These are phyloP conservation scores for Mionectes olivaceus DNA, from an alignment of 2,797 vertebrate species.

Conservation along the genomic window DNA sequence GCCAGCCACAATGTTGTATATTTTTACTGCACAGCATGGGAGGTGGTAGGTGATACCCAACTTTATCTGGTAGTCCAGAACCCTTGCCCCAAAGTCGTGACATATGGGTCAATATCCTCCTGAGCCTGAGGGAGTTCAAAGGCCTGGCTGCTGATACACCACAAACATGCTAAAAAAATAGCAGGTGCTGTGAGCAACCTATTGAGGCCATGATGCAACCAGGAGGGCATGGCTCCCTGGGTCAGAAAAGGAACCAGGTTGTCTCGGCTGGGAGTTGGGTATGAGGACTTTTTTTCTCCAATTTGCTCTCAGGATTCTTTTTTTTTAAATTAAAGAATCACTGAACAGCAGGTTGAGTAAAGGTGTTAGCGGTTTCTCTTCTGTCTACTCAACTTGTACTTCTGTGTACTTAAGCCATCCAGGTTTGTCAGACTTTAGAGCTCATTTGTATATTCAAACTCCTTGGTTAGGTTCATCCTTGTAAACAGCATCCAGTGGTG, in stretches of 20 bases:
- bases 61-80: not conserved
- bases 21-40: not conserved
- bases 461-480: not conserved
- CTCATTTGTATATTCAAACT: not conserved
- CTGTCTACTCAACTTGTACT: not conserved
- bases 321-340: not conserved
- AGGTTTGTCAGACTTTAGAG: not conserved
- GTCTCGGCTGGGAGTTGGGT: not conserved
- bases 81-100: not conserved
- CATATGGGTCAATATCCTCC: not conserved
- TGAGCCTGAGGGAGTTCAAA: not conserved
- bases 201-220: not conserved
- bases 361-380: not conserved
- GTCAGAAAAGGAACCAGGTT: not conserved
- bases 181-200: not conserved
- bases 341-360: not conserved
- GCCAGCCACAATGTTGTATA: not conserved
- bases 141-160: not conserved
- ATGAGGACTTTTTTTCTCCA: not conserved
- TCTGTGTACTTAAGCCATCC: not conserved
- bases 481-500: not conserved
- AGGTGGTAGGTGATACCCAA: not conserved
- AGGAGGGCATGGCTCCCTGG: not conserved
- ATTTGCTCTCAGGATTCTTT: not conserved
- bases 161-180: rapidly evolving